Evolutionary conservation across 2,888 invertebrate genomes (phyloP), one percentile per base, ranked within the genome.

Genomic region (Zygothrica quintamaculata): DNA sequence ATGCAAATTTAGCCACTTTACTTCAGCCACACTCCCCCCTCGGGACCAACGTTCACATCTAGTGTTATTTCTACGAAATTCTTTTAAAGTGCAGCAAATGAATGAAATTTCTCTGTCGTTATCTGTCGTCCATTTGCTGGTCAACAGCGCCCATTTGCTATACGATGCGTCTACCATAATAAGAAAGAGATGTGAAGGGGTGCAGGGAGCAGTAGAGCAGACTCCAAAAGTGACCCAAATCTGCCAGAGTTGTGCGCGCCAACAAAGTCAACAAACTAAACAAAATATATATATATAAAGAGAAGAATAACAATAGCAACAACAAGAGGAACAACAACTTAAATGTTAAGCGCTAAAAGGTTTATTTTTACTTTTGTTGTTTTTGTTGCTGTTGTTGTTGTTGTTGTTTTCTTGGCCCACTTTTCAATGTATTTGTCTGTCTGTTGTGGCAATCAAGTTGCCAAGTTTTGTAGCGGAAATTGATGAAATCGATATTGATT

Each of bases 401-500:
- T 34, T 40, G 31, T 46, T 33, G 25, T 16, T 44, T 29, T 29
- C 51, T 51, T 72, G 72, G 59, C 72, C 72, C 74, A 72, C 52
- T 72, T 72, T 69, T 53, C 33, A 51, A 51, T 74, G 65, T 59
- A 47, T 69, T 57, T 59, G 52, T 53, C 40, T 40, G 15, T 39
- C 33, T 59, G 57, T 62, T 51, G 58, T 43, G 55, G 74, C 64
- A 73, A 72, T 72, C 71, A 72, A 67, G 55, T 52, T 72, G 68
- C 71, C 71, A 67, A 59, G 65, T 58, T 48, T 52, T 34, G 42
- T 11, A 70, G 52, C 70, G 75, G 75, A 74, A 74, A 74, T 74
- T 74, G 62, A 74, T 67, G 59, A 74, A 74, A 74, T 74, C 67
- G 74, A 74, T 74, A 66, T 62, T 59, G 70, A 74, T 67, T 67